phyloP scores from a whole-genome alignment of 2,113 vertebrate genomes.

The Gracilinanus agilis region DNA sequence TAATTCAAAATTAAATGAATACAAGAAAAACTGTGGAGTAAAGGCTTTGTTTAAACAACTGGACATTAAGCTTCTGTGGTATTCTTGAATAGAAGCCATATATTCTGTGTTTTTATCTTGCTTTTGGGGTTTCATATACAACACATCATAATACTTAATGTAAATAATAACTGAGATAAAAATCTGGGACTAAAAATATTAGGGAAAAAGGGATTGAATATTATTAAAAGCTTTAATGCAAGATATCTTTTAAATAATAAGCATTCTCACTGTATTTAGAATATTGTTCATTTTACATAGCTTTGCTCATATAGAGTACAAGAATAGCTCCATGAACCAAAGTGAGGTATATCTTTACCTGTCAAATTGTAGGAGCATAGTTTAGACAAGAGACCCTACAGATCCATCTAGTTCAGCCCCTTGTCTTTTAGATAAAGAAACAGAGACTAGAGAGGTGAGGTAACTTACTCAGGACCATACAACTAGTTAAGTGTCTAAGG shows the following conservation, averaged over 20 bases:
- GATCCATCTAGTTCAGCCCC: background rate
- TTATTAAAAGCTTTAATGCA: background rate
- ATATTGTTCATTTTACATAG: background rate
- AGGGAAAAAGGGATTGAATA: background rate
- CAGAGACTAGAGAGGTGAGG: background rate
- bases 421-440: background rate
- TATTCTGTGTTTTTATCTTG: background rate
- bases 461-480: background rate
- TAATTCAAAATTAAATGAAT: background rate
- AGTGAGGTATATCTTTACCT: background rate
- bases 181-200: background rate
- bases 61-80: background rate
- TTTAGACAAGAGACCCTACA: too few species aligned
- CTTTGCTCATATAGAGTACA: background rate
- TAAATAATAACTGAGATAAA: background rate
- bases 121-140: background rate
- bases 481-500: background rate
- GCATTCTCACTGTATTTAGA: background rate
- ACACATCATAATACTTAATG: background rate
- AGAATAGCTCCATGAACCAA: background rate
- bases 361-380: background rate
- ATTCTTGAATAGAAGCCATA: background rate
- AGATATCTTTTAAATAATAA: background rate
- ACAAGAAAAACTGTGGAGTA: background rate
- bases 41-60: background rate